Conservation (phyloP, 2,797 vertebrate genomes). For the Brachyalestes nurse region DNA sequence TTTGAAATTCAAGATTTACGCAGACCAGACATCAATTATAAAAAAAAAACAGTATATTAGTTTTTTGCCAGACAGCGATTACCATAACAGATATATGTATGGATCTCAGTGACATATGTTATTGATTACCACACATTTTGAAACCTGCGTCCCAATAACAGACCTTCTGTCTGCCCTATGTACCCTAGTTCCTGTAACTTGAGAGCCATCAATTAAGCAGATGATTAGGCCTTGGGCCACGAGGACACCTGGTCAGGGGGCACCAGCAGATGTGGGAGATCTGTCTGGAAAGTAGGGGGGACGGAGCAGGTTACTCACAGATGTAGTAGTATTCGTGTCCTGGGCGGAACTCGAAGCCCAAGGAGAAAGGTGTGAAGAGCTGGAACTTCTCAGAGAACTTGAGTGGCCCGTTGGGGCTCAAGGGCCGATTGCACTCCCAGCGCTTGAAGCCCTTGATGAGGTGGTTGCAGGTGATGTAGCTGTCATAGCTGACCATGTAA, state of each 20-base stretch:
- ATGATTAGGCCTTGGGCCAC: constrained; percentile 40
- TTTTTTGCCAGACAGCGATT: constrained; percentile 24
- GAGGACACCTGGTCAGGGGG: constrained; percentile 40
- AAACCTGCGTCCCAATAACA: constrained; percentile 25
- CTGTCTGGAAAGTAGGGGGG: constrained; percentile 7
- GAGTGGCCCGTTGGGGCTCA: constrained; percentile 86
- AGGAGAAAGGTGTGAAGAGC: constrained; percentile 95
- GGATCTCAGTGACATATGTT: constrained; percentile 31
- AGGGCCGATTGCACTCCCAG: constrained; percentile 94
- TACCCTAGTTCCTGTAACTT: constrained; percentile 51
- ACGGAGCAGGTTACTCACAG: constrained; percentile 81
- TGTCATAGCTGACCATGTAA: constrained; percentile 95
- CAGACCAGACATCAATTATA: neutral
- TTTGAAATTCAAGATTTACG: neutral
- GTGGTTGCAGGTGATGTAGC: constrained; percentile 90
- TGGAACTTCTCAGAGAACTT: constrained; percentile 98
- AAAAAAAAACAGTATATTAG: neutral
- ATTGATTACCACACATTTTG: constrained; percentile 42
- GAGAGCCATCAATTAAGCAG: constrained; percentile 44
- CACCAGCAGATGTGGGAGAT: neutral
- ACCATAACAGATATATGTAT: constrained; percentile 34
- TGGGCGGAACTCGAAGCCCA: constrained; percentile 94
- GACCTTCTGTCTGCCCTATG: constrained; percentile 34
- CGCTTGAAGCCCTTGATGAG: constrained; percentile 91
- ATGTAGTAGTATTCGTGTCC: constrained; percentile 97